These are phyloP conservation scores for Mimumesa dahlbomi DNA, from an alignment of 2,888 invertebrate species.

Conservation along the genomic window DNA sequence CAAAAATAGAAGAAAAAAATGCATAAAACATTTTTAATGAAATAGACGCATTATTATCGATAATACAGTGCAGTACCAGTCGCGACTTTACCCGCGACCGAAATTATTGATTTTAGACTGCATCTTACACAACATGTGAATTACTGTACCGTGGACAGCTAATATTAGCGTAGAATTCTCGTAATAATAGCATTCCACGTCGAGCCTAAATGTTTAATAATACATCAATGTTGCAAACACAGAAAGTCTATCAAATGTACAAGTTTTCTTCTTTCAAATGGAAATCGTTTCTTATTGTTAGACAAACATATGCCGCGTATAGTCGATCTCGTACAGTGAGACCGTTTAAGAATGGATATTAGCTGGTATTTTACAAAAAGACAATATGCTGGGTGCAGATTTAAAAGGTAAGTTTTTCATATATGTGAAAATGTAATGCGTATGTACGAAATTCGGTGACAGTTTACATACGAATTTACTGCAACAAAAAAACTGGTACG, in stretches of 20 bases:
- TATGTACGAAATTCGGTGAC: not conserved
- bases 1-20: too few species aligned
- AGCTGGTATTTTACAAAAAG: slow-evolving; percentile 58
- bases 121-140: slow-evolving; percentile 43
- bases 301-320: slow-evolving; percentile 38
- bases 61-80: slow-evolving; percentile 48
- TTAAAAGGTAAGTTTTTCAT: slow-evolving; percentile 70
- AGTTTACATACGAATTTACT: too few species aligned
- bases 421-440: not conserved
- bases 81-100: slow-evolving; percentile 69
- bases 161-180: slow-evolving; percentile 23
- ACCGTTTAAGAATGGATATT: slow-evolving; percentile 74
- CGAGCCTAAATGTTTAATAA: slow-evolving; percentile 26
- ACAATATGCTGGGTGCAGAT: slow-evolving; percentile 69
- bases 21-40: too few species aligned
- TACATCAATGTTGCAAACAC: slow-evolving; percentile 16
- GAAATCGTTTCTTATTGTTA: slow-evolving; percentile 18
- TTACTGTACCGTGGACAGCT: slow-evolving; percentile 16
- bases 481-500: too few species aligned
- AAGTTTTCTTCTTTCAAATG: slow-evolving; percentile 18
- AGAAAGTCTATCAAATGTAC: slow-evolving; percentile 5
- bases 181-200: slow-evolving; percentile 23
- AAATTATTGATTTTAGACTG: slow-evolving; percentile 67
- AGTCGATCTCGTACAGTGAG: slow-evolving; percentile 43
- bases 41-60: slow-evolving; percentile 33